Percentiles rank a stretch among this genome's conserved stretches.
phyloP scores from a whole-genome alignment of 2,113 vertebrate species.

The Ophthalmolycus amberensis region DNA sequence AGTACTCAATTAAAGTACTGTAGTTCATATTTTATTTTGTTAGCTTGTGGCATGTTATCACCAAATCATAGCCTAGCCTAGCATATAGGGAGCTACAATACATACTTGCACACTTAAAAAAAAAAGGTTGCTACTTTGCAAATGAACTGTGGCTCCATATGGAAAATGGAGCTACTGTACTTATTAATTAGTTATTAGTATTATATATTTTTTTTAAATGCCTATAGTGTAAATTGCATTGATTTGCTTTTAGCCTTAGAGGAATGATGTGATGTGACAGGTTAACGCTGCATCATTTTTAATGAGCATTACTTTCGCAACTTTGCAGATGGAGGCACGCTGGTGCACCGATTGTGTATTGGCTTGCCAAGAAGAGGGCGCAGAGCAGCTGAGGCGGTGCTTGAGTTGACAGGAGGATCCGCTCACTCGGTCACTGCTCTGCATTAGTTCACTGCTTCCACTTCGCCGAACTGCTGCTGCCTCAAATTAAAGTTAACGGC shows the following conservation, averaged over 20 bases:
- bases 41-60: not conserved
- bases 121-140: not conserved
- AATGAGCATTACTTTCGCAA: not conserved
- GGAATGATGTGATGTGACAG: not conserved
- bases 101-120: not conserved
- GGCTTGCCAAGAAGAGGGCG: slow-evolving; percentile 39
- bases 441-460: slow-evolving; percentile 33
- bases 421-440: slow-evolving; percentile 3
- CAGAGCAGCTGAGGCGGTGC: slow-evolving; percentile 71
- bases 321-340: slow-evolving; percentile 22
- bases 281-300: not conserved
- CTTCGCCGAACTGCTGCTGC: slow-evolving; percentile 20
- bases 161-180: not conserved
- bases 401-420: slow-evolving; percentile 54
- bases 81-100: not conserved
- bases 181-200: not conserved
- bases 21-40: too few species aligned
- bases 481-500: slow-evolving; percentile 51
- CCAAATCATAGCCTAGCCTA: not conserved
- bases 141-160: not conserved
- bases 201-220: too few species aligned
- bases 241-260: not conserved
- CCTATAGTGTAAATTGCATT: not conserved
- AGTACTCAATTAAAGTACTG: not conserved
- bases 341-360: slow-evolving; percentile 21